These are phyloP conservation scores for Morpho achilles DNA, from an alignment of 2,888 invertebrate species.

Conservation along the genomic window DNA sequence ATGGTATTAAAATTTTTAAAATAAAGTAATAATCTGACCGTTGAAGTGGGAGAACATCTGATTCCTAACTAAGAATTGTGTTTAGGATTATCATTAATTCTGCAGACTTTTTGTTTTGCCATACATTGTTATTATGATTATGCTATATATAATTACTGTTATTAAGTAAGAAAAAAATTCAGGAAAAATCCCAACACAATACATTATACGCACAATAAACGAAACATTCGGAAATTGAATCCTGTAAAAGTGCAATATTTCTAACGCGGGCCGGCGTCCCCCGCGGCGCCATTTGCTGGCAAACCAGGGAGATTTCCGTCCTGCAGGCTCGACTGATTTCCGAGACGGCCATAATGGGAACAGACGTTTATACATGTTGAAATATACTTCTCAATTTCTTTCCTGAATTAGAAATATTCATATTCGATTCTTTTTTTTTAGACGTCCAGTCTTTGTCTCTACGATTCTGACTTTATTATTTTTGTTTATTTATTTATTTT, in stretches of 20 bases:
- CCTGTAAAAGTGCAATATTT: slow-evolving; percentile 39
- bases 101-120: no score
- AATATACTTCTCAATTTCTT: background rate
- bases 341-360: slow-evolving; percentile 29
- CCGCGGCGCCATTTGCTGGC: slow-evolving; percentile 58
- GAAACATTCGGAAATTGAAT: slow-evolving; percentile 34
- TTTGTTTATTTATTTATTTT: no score
- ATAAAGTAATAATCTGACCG: no score
- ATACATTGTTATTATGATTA: no score
- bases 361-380: slow-evolving; percentile 10
- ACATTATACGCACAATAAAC: slow-evolving; percentile 19
- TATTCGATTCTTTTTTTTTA: background rate
- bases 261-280: slow-evolving; percentile 33
- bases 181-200: slow-evolving; percentile 5
- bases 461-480: no score
- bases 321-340: slow-evolving; percentile 34
- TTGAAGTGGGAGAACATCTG: no score
- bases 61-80: no score
- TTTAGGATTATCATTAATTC: no score
- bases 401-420: background rate
- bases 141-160: no score
- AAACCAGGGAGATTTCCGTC: slow-evolving; percentile 55
- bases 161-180: background rate
- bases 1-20: no score
- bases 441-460: no score